Base-by-base conservation (phyloP, 2,113 vertebrate species). In the Lonchura striata region DNA sequence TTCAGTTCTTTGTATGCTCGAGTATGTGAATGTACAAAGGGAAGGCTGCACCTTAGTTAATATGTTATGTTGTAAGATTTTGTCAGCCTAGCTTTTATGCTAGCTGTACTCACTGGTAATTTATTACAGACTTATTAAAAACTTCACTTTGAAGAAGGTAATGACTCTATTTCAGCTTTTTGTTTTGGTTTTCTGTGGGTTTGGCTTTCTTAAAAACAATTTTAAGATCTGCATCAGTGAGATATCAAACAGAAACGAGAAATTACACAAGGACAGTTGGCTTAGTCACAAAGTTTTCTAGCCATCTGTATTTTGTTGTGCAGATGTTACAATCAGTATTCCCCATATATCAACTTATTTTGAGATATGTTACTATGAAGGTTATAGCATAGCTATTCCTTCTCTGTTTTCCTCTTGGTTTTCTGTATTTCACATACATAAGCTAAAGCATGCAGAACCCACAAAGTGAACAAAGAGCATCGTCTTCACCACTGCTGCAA, bases 71-170 rank as follows among this genome's bases (percentile, higher is more conserved):
- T 59, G 54, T 78, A 49, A 95, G 39, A 70, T 53, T 76, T 88
- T 82, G 35, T 87, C 56, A 68, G 24, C 41, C 79, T 88, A 74
- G 46, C 14, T 78, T 80, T 86, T 68, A 65, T 50, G n/a, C 23
- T 85, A 52, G 56, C 63, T 86, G 54, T 64, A 56, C 23, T 91
- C 7, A 80, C 33, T 16, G 10, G 14, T 88, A 71, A 90, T 96
- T 96, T 92, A 91, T 90, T 95, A 56, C 50, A 56, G 39, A 39
- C 30, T 83, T 95, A 90, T 65, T 77, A 69, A 92, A 90, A 84
- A 59, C 49, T 75, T 90, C 28, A 86, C 89, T 86, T 90, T 90
- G 78, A 78, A 87, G 80, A 91, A 27, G 16, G 27, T 35, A 64
- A 82, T 92, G 30, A 63, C 23, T 85, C 86, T 13, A 28, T 66